Percentiles rank a stretch among this genome's conserved stretches.
These are phyloP conservation scores for Cotesia chilonis DNA, from an alignment of 1,140 invertebrate species.

Conservation along the genomic window DNA sequence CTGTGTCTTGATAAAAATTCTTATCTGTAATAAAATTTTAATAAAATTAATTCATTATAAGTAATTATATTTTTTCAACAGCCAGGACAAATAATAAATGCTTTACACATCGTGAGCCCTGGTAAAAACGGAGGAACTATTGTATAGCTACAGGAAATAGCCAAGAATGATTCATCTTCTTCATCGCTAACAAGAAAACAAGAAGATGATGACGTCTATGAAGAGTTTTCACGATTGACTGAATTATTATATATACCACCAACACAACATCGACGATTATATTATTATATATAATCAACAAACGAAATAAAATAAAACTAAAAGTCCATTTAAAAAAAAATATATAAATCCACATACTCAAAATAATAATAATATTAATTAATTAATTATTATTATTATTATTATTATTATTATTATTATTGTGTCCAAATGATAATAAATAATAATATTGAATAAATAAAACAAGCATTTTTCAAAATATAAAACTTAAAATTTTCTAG, in stretches of 20 bases:
- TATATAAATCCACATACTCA: too few species aligned
- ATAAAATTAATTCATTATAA: too few species aligned
- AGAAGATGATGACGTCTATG: constrained; percentile 6
- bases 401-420: background rate
- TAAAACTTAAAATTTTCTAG: too few species aligned
- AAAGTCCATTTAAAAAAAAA: too few species aligned
- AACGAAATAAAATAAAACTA: background rate
- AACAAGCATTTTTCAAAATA: constrained; percentile 7
- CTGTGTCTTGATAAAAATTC: too few species aligned
- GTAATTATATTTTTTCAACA: too few species aligned
- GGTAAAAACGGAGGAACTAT: constrained; percentile 57
- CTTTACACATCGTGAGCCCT: constrained; percentile 53
- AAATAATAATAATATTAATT: background rate
- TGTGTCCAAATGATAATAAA: constrained; percentile 10
- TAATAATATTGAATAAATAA: background rate
- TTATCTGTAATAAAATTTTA: too few species aligned
- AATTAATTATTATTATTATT: background rate
- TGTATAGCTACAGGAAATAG: constrained; percentile 50
- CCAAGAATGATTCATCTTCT: constrained; percentile 16
- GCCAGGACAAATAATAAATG: constrained; percentile 5
- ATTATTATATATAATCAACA: constrained; percentile 26
- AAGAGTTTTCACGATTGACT: constrained; percentile 13
- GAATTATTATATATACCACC: constrained; percentile 26
- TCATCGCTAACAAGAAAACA: too few species aligned
- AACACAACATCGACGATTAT: constrained; percentile 29